Evolutionary conservation across 2,113 vertebrate genomes (phyloP).

Genomic region (Perca schrenkii): DNA sequence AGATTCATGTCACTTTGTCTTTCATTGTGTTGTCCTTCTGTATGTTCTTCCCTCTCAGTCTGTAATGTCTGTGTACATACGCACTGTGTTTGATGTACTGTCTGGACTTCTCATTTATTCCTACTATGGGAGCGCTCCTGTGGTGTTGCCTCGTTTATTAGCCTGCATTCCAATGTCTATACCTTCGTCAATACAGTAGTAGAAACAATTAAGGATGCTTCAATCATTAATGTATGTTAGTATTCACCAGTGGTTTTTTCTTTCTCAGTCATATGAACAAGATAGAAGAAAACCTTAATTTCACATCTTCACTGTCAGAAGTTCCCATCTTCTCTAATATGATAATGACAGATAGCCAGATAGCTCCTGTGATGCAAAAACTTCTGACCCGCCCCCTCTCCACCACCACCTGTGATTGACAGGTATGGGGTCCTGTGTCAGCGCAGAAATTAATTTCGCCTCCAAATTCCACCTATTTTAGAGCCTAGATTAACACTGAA

Average conservation of each 20-base stretch:
- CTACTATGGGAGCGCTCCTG: conserved; percentile 12
- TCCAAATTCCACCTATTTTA: conserved; percentile 40
- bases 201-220: conserved; percentile 52
- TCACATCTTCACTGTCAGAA: conserved; percentile 20
- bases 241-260: not conserved
- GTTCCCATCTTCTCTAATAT: not conserved
- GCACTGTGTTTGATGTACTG: conserved; percentile 15
- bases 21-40: not conserved
- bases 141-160: conserved; percentile 11
- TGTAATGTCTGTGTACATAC: not conserved
- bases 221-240: not conserved
- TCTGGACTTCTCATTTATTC: conserved; percentile 15
- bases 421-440: conserved; percentile 21
- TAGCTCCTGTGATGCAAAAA: conserved; percentile 2
- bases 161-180: not conserved
- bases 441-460: conserved; percentile 5
- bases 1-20: conserved; percentile 8
- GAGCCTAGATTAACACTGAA: conserved; percentile 26
- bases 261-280: not conserved
- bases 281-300: not conserved
- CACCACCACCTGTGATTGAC: conserved; percentile 26
- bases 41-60: conserved; percentile 9
- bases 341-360: conserved; percentile 6
- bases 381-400: conserved; percentile 7
- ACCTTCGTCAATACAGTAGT: not conserved